A percentile compares a stretch with the other conserved stretches of the same genome.
Evolutionary conservation across 1,140 invertebrate species (phyloP).

Genomic region (Dendroctonus ponderosae): DNA sequence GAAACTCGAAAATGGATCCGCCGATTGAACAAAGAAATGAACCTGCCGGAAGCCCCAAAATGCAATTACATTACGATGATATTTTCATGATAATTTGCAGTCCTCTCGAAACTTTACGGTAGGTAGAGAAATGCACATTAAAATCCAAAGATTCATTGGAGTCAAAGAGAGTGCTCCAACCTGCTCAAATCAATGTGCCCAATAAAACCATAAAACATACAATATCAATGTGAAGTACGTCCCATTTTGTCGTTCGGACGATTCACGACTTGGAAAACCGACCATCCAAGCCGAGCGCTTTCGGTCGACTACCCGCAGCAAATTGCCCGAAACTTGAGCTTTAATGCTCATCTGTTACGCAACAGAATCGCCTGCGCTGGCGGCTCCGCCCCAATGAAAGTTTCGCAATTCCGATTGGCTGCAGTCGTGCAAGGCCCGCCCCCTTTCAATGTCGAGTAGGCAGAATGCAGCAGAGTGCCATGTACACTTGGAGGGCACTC

Average conservation of each 20-base stretch:
- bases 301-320: conserved; percentile 21
- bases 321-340: conserved; percentile 6
- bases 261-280: conserved; percentile 7
- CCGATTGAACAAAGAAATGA: conserved; percentile 16
- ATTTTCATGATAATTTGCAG: conserved; percentile 34
- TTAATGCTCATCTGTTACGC: background rate
- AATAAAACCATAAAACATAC: conserved; percentile 52
- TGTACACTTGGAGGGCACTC: conserved; percentile 53
- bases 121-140: conserved; percentile 33
- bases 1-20: background rate
- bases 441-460: conserved; percentile 44
- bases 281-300: conserved; percentile 5
- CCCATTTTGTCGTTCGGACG: conserved; percentile 36
- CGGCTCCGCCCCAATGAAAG: conserved; percentile 17
- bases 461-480: conserved; percentile 51
- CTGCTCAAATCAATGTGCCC: conserved; percentile 49
- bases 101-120: conserved; percentile 21
- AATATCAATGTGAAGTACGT: conserved; percentile 44
- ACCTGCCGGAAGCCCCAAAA: conserved; percentile 14
- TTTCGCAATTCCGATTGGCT: conserved; percentile 37
- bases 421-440: conserved; percentile 34
- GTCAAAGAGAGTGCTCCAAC: conserved; percentile 36
- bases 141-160: conserved; percentile 39
- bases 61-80: conserved; percentile 30
- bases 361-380: background rate